Evolutionary conservation across 1,140 invertebrate species (phyloP), one percentile per base, ranked within the genome.

Genomic region (Drosophila ohnishii): DNA sequence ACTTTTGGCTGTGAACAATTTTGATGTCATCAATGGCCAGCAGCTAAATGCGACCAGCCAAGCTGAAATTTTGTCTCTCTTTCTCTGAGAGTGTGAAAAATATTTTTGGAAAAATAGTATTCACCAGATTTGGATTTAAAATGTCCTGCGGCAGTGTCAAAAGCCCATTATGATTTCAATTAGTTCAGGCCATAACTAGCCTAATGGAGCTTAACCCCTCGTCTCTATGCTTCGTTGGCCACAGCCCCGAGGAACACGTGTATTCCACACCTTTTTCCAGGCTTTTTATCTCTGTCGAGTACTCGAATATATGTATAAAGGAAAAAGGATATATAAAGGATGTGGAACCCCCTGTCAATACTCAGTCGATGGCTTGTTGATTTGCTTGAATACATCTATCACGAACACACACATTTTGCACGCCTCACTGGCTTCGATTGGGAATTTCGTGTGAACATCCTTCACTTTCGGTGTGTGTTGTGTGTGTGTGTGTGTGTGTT

Each of bases 31-130:
- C 78, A 75, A 61, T 67, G 57, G 63, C 65, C 58, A 55, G 58
- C 57, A 81, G 62, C 66, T 70, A 77, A 80, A 67, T 65, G 65
- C 53, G 74, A 28, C 48, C 81, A 89, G 50, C 84, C 61, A 80
- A 86, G 84, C 81, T 89, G 75, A 90, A 90, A 88, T 22, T 80
- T 66, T 62, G 63, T 75, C 55, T 81, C 60, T 81, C 45, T 34
- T 10, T 5, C 14, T 5, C 14, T 8, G 14, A 19, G 9, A 64
- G 45, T 28, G 50, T 70, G 30, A 35, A 71, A 71, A 72, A 42
- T 40, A 75, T 63, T 73, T 45, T 64, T 40, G 47, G 22, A 28
- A 50, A 34, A 16, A 5, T 28, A 28, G 25, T 16, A 50, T 61
- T 22, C 11, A 19, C 22, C 4, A 22, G 7, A 19, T 19, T 35